Base-by-base conservation (phyloP, 2,888 invertebrate species). In the Yponomeuta plumbellus region DNA sequence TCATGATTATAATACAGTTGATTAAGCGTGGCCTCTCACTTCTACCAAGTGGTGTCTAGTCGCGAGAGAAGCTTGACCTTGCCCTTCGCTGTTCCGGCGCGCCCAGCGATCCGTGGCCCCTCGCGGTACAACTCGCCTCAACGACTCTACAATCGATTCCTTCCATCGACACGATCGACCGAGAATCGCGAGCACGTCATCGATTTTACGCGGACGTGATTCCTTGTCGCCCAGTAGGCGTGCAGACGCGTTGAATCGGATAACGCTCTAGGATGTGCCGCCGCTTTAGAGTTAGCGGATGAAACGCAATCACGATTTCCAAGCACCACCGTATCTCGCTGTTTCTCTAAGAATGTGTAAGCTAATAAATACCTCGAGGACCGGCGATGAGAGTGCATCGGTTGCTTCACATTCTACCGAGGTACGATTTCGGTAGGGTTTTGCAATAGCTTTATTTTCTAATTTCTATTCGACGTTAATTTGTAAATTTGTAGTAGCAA, bases 71-170 rank as follows among this genome's bases (percentile, higher is more conserved):
- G 22, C 13, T 70, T 75, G 85, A 86, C 88, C 88, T 88, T 88
- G 87, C 83, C 83, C 85, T 84, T 84, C 82, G 68, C 76, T 75
- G 81, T 85, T 83, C 81, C 77, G 79, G 74, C 81, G 76, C 85
- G 85, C 88, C 88, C 84, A 86, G n/a, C 61, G 61, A 11, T 23
- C 13, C 26, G 26, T 11, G 58, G 58, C 58, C 58, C 8, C 58
- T 21, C 21, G 13, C 44, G 44, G 44, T 17, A 11, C 13, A 58
- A 58, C 58, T 58, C 58, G 58, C 22, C 58, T 22, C 21, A 11
- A 21, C 58, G 44, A 52, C 44, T 52, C 44, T 13, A 52, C 44
- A 52, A 52, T 52, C 44, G 44, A 52, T 52, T 52, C 44, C 13
- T 52, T 52, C 44, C 44, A 52, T 17, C 17, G 44, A 52, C 44